These are phyloP conservation scores for Glossosoma conforme DNA, from an alignment of 1,140 invertebrate genomes.

Conservation along the genomic window DNA sequence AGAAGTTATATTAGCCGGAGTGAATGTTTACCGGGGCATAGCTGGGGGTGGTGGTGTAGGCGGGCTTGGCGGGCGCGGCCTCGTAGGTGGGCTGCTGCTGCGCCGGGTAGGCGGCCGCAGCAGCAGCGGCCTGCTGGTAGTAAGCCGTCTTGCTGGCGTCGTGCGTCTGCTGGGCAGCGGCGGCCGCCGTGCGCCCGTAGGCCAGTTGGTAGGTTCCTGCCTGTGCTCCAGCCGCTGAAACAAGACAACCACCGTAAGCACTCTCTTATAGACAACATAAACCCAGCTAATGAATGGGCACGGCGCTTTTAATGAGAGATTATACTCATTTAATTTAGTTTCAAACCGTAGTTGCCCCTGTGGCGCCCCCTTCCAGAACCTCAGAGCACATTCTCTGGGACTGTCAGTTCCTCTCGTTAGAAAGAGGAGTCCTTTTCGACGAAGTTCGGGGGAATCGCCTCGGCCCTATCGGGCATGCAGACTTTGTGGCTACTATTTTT, in stretches of 20 bases:
- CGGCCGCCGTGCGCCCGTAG: constrained; percentile 50
- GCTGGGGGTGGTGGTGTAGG: constrained; percentile 60
- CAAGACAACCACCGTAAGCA: neutral
- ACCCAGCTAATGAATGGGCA: too few species aligned
- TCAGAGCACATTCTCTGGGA: too few species aligned
- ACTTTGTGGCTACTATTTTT: too few species aligned
- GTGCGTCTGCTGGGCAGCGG: constrained; percentile 49
- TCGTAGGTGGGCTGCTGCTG: constrained; percentile 50
- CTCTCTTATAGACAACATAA: too few species aligned
- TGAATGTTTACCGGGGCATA: constrained; percentile 50
- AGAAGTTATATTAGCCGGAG: too few species aligned
- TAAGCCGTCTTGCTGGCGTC: constrained; percentile 59
- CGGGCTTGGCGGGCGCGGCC: constrained; percentile 58
- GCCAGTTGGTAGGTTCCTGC: constrained; percentile 33
- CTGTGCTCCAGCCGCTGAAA: constrained; percentile 48
- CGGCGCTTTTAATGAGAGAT: too few species aligned
- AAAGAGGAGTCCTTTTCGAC: too few species aligned
- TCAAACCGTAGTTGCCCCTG: too few species aligned
- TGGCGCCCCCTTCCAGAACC: too few species aligned
- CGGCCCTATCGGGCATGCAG: too few species aligned
- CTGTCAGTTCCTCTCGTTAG: neutral
- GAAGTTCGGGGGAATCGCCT: too few species aligned
- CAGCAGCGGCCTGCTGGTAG: constrained; percentile 63
- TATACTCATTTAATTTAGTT: too few species aligned
- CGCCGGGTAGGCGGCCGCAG: constrained; percentile 64